Evolutionary conservation across 2,888 invertebrate genomes (phyloP), one percentile per base, ranked within the genome.

Genomic region (Aphrophora alni): DNA sequence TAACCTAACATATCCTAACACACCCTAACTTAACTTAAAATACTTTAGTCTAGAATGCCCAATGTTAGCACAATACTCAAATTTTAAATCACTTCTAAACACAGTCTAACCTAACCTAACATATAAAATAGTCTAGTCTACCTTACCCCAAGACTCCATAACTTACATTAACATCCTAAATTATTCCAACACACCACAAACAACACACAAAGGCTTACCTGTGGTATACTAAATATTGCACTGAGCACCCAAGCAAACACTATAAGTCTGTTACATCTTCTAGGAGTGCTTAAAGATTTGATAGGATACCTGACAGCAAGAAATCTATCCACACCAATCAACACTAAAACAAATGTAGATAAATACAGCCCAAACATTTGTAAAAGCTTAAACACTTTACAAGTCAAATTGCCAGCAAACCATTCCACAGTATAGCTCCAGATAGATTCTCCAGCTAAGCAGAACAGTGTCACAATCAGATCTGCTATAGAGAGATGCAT

Each of bases 401-500:
- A 96, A 71, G 92, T 91, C 12, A 92, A 87, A 86, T 95, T 94
- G 1, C 95, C 95, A n/a, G 94, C 95, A 73, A 93, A 89, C 96
- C 96, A 96, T 82, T 94, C 92, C 0, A 96, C 95, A 0, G 94
- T 93, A 78, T 93, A 93, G 68, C 92, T 93, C 96, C 96, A 96
- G 0, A 93, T 91, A 0, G 95, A 94, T 86, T 96, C 96, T 0
- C 95, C 95, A 3, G 93, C 92, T 83, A 95, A 92, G 87, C 95
- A 95, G 88, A 95, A 95, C 74, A 95, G 89, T 0, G 95, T 95
- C 5, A 96, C 96, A 28, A 95, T 88, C 21, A 96, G 89, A 88
- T 96, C 96, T 0, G 96, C 95, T 75, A 95, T 91, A 17, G 95
- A 95, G n/a, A 96, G 89, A 87, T 96, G 95, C 78, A 95, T 92